phyloP scores from a whole-genome alignment of 2,797 vertebrate species.

The Clarias pachynema region DNA sequence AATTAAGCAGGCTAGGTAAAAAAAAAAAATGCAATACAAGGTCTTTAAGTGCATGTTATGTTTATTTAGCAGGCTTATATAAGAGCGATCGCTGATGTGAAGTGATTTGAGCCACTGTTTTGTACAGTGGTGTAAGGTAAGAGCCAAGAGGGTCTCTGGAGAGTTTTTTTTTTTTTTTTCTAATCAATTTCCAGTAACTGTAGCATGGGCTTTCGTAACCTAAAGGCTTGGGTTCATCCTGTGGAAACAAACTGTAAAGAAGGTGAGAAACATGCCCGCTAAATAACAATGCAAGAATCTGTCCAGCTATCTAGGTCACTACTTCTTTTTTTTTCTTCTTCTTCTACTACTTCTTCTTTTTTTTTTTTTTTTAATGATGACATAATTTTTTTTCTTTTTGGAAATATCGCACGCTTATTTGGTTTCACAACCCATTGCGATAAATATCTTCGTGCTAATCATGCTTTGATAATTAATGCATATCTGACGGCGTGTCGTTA shows the following conservation, averaged over 20 bases:
- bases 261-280: constrained; percentile 9
- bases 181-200: constrained; percentile 19
- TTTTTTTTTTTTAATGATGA: not conserved
- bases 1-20: not conserved
- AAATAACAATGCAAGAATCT: not conserved
- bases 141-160: not conserved
- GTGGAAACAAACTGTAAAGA: constrained; percentile 30
- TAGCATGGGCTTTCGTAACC: constrained; percentile 2
- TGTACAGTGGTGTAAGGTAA: constrained; percentile 1
- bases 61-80: not conserved
- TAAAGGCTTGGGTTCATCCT: constrained; percentile 15
- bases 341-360: not conserved
- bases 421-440: not conserved
- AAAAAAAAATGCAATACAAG: too few relatives aligned
- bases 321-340: not conserved
- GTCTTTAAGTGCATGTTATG: not conserved
- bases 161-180: not conserved
- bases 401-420: not conserved
- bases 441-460: not conserved
- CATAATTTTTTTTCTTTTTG: not conserved
- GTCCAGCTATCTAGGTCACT: constrained; percentile 17
- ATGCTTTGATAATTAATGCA: not conserved
- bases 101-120: not conserved
- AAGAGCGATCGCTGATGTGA: not conserved
- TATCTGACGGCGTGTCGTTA: constrained; percentile 55